phyloP scores from a whole-genome alignment of 1,140 invertebrate genomes.

The Drosophila paulistorum region DNA sequence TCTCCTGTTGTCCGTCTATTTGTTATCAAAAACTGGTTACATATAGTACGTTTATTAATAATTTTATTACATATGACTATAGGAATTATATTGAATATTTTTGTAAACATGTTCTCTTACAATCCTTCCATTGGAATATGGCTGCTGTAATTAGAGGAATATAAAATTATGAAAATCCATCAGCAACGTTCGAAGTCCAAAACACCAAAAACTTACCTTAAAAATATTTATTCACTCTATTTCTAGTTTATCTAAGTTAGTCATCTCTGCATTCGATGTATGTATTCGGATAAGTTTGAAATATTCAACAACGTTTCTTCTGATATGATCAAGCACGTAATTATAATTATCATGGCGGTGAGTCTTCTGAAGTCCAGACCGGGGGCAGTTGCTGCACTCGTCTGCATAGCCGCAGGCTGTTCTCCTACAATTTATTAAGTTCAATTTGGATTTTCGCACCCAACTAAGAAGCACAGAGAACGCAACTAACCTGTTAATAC shows the following conservation, averaged over 20 bases:
- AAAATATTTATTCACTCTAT: constrained; percentile 33
- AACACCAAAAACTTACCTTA: constrained; percentile 41
- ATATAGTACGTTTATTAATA: constrained; percentile 34
- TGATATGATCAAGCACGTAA: constrained; percentile 77
- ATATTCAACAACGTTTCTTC: constrained; percentile 61
- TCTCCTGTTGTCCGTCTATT: neutral
- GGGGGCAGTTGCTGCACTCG: constrained; percentile 90
- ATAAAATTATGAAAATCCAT: too few species aligned
- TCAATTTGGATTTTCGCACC: neutral
- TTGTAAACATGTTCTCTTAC: constrained; percentile 50
- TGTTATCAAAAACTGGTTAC: constrained; percentile 18
- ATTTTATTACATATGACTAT: constrained; percentile 64
- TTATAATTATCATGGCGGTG: constrained; percentile 64
- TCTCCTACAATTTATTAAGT: constrained; percentile 84
- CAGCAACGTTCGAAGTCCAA: too few species aligned
- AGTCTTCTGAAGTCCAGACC: constrained; percentile 82
- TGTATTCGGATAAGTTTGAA: constrained; percentile 38
- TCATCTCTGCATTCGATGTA: constrained; percentile 67
- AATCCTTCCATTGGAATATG: constrained; percentile 58
- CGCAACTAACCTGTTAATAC: constrained; percentile 92
- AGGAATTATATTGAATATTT: constrained; percentile 65
- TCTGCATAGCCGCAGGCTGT: constrained; percentile 91
- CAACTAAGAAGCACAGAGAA: neutral
- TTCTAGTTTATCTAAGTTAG: constrained; percentile 45
- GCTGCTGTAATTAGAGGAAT: constrained; percentile 42